Evolutionary conservation across 2,888 invertebrate species (phyloP).

Genomic region (Agrochola lota): DNA sequence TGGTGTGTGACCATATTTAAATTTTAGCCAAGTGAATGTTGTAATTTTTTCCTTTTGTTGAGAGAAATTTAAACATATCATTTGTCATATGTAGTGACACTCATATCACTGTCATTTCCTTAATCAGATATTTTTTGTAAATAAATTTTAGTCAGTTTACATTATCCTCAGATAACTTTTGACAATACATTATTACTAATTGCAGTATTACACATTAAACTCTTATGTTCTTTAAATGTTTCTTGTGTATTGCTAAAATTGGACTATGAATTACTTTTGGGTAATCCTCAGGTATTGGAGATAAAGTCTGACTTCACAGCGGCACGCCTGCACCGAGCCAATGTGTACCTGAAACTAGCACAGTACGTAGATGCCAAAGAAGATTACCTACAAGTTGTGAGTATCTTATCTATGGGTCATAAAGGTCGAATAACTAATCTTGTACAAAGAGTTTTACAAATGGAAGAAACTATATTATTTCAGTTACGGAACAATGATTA

Average conservation of each 20-base stretch:
- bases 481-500: not conserved
- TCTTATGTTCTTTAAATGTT: no score
- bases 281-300: slow-evolving; percentile 92
- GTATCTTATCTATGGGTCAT: slow-evolving; percentile 77
- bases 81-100: not conserved
- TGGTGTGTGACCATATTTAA: slow-evolving; percentile 12
- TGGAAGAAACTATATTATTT: not conserved
- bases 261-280: not conserved
- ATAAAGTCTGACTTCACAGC: slow-evolving; percentile 98
- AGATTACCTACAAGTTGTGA: slow-evolving; percentile 96
- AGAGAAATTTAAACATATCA: slow-evolving; percentile 13
- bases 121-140: not conserved
- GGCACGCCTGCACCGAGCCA: slow-evolving; percentile 96
- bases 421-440: slow-evolving; percentile 5
- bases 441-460: not conserved
- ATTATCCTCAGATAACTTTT: not conserved
- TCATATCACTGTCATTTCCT: not conserved
- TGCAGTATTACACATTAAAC: not conserved
- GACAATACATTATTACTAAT: not conserved
- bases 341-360: slow-evolving; percentile 97
- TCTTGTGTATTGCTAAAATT: not conserved
- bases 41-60: slow-evolving; percentile 26
- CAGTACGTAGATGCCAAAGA: slow-evolving; percentile 94
- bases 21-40: slow-evolving; percentile 11
- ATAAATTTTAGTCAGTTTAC: not conserved